These are phyloP conservation scores for Brachionichthys hirsutus DNA, from an alignment of 2,113 vertebrate genomes.

Conservation along the genomic window DNA sequence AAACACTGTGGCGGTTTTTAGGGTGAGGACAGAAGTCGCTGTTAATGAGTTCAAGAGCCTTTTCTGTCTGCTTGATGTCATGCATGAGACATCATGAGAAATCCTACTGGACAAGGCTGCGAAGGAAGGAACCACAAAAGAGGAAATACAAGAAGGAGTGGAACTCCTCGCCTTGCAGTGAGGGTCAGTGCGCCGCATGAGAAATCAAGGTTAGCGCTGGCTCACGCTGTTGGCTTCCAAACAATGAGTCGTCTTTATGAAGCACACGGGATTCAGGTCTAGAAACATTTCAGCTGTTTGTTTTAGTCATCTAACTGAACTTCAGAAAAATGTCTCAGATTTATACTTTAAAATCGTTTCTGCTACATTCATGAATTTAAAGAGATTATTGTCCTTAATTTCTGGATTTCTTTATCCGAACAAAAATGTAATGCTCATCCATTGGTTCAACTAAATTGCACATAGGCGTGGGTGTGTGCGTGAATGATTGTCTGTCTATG, in stretches of 20 bases:
- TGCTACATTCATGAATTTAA: no score
- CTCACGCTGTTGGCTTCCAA: conserved; percentile 4
- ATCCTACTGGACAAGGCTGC: conserved; percentile 56
- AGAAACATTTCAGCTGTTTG: neutral
- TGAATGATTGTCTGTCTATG: no score
- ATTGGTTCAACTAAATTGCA: no score
- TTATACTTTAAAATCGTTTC: no score
- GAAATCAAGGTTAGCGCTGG: conserved; percentile 23
- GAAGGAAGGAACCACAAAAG: conserved; percentile 60
- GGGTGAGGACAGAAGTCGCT: conserved; percentile 37
- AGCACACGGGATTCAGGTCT: neutral
- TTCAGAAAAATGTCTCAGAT: no score
- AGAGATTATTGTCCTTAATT: no score
- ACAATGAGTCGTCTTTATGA: neutral
- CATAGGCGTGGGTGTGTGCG: no score
- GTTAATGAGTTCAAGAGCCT: conserved; percentile 46
- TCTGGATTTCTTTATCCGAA: no score
- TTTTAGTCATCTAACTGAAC: no score
- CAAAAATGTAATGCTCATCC: no score
- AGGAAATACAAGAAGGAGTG: conserved; percentile 52
- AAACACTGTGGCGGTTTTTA: conserved; percentile 68
- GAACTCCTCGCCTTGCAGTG: conserved; percentile 35
- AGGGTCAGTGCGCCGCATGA: conserved; percentile 37
- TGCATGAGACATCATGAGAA: conserved; percentile 51
- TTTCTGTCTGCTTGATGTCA: conserved; percentile 73